Evolutionary conservation across 2,113 vertebrate species (phyloP), one percentile per base, ranked within the genome.

Genomic region (Chrysochloris asiatica): DNA sequence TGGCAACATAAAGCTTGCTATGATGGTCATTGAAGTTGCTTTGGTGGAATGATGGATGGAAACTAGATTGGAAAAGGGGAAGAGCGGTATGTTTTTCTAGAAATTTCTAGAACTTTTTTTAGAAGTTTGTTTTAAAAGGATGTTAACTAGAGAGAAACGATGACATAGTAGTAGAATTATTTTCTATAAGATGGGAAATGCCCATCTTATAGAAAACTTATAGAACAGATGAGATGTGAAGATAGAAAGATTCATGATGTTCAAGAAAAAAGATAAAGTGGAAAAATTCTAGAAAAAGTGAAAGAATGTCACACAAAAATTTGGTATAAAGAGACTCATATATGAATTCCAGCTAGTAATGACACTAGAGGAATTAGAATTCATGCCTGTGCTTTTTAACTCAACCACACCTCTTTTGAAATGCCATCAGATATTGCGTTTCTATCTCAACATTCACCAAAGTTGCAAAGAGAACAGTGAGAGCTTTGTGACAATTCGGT

Each of bases 281-380:
- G 71, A 69, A 63, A 88, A 54, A 48, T 43, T 90, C 26, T 63
- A 91, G 16, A 52, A 65, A 93, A 88, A 52, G 4, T n/a, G n/a
- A n/a, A n/a, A 52, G 12, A 6, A 43, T 26, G 21, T 76, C 33
- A 69, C 82, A 5, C 17, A 19, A 33, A 45, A 19, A 33, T 24
- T 3, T 0, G 14, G 4, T n/a, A 24, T 72, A 47, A 54, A 56
- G 30, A 88, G 33, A 24, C 4, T 79, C 41, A 47, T 17, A 8
- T 7, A 22, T 33, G 14, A 45, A 82, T 5, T 83, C 28, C 41
- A 56, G 24, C 24, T 48, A 38, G 28, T 61, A 33, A 48, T 79
- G 56, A 24, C 47, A 84, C 9, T 59, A 56, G 63, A 81, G 2
- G 33, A 19, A 80, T 76, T 83, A 76, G 38, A 82, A 77, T 7